A percentile compares a stretch with the other conserved stretches of the same genome.
Evolutionary conservation across 2,113 vertebrate species (phyloP).

Genomic region (Tetrax tetrax): DNA sequence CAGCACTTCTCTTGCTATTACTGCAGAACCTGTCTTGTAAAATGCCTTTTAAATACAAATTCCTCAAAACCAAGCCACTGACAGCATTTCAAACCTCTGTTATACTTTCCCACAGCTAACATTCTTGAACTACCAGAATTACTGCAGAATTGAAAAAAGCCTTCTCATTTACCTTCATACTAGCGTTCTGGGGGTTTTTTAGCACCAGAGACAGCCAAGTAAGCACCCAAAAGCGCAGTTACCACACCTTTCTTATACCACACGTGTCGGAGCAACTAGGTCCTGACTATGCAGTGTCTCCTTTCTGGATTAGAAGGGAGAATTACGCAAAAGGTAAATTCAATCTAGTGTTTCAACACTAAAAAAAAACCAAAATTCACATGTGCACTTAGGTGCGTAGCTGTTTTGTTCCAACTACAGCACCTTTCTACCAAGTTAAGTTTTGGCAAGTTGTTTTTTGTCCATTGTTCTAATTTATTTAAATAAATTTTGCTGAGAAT

Average conservation of each 20-base stretch:
- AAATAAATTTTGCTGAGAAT: neutral
- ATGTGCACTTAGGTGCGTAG: neutral
- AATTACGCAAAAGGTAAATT: neutral
- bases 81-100: neutral
- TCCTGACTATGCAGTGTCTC: neutral
- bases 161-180: neutral
- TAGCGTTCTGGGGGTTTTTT: neutral
- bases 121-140: neutral
- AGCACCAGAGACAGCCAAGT: neutral
- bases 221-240: neutral
- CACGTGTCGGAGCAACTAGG: neutral
- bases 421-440: neutral
- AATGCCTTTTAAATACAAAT: neutral
- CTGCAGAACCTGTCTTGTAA: neutral
- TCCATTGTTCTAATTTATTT: rapidly evolving
- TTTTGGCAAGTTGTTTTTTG: neutral
- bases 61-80: neutral
- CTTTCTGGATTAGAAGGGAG: neutral
- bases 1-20: neutral
- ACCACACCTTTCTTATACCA: neutral
- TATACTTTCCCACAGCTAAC: neutral
- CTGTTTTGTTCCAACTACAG: neutral
- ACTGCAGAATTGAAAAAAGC: neutral
- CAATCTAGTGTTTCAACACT: neutral
- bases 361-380: neutral